Evolutionary conservation across 2,113 vertebrate genomes (phyloP).

Genomic region (Phoenicopterus ruber): DNA sequence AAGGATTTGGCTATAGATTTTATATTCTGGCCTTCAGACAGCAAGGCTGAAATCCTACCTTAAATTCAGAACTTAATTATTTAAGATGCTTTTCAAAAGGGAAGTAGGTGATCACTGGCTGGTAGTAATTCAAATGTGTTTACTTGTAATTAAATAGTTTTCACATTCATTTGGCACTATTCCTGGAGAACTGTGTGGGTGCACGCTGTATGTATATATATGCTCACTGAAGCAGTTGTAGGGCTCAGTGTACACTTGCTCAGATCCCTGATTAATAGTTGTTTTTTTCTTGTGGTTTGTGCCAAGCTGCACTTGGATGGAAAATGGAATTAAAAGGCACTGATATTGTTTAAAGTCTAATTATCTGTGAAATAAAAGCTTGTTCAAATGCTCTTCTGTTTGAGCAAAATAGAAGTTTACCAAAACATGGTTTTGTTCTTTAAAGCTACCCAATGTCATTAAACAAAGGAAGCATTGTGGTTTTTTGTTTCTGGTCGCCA

Average conservation of each 20-base stretch:
- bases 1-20: not conserved
- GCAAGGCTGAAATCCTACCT: not conserved
- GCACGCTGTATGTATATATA: not conserved
- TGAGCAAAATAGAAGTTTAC: not conserved
- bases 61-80: not conserved
- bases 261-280: not conserved
- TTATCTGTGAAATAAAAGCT: slow-evolving; percentile 12
- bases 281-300: not conserved
- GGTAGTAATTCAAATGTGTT: not conserved
- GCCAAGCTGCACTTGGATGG: not conserved
- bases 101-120: not conserved
- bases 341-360: not conserved
- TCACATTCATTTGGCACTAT: not conserved
- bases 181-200: not conserved
- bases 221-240: not conserved
- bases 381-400: not conserved
- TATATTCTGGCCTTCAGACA: not conserved
- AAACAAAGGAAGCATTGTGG: not conserved
- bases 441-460: not conserved
- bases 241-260: not conserved
- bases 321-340: not conserved
- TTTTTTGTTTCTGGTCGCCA: not conserved
- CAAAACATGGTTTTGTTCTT: not conserved
- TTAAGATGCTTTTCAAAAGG: not conserved
- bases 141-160: not conserved